Evolutionary conservation across 2,797 vertebrate genomes (phyloP), one percentile per base, ranked within the genome.

Genomic region (Centroberyx gerrardi): DNA sequence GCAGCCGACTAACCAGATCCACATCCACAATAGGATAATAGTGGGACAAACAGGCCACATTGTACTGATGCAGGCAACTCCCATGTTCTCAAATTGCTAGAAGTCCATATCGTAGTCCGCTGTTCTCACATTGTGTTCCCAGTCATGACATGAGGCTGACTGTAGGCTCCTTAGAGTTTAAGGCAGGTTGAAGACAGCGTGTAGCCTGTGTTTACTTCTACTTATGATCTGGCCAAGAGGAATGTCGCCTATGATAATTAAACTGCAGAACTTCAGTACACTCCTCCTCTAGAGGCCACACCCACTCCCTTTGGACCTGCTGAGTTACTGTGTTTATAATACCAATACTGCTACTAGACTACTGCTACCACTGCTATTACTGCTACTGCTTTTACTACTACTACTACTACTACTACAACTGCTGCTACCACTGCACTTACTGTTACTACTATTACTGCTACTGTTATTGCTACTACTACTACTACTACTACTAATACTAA

Each of bases 21-120:
- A 76, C 4, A 76, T 48, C 65, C 75, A 78, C 38, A 87, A 6
- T 0, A 82, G 29, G 14, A 77, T 0, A 3, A 70, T 13, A 53
- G 44, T 15, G 15, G 27, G 13, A 38, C 64, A 56, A 22, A 36
- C 22, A 22, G 12, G 4, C 31, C 33, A 12, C 54, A 68, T 42
- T 7, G 1, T 2, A 1, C 6, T 36, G 33, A 18, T 28, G 9
- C 49, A 8, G 38, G 38, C 8, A 62, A 40, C 22, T 52, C 46
- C 3, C 86, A 86, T 82, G 58, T 52, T 49, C 69, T 0, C 10
- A 36, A 48, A 1, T 61, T 0, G 0, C 27, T 40, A 18, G 1
- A 54, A 17, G 44, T 27, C 36, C 36, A 4, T 31, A 3, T 60
- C 48, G 12, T 28, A 56, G 48, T 62, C 68, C 9, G 22, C 27